Conservation (phyloP, 2,113 vertebrate species). For the Phalacrocorax aristotelis region DNA sequence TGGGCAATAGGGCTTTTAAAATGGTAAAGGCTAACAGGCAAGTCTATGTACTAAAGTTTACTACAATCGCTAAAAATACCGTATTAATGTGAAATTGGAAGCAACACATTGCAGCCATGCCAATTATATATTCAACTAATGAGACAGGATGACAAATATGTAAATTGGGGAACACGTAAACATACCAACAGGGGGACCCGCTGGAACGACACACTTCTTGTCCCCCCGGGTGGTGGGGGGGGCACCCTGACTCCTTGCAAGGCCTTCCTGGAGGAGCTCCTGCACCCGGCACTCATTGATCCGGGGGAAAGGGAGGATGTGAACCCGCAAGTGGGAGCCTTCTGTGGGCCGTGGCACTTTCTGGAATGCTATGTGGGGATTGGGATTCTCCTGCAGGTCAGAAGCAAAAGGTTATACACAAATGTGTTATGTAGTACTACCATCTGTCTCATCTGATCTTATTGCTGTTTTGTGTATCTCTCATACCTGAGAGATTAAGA, state of each 20-base stretch:
- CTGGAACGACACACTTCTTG: conserved; percentile 95
- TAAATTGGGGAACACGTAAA: background rate
- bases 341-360: conserved; percentile 95
- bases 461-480: background rate
- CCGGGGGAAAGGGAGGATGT: conserved; percentile 89
- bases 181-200: conserved; percentile 94
- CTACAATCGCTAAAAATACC: fast-evolving
- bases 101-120: background rate
- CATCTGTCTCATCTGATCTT: background rate
- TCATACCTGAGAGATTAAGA: background rate
- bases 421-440: background rate
- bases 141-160: background rate
- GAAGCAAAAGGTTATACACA: background rate
- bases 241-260: conserved; percentile 78
- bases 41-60: background rate
- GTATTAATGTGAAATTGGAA: background rate
- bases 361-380: conserved; percentile 98
- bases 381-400: conserved; percentile 89
- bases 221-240: conserved; percentile 76
- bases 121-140: background rate
- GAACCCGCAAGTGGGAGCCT: conserved; percentile 95
- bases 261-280: conserved; percentile 82
- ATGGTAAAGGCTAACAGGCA: background rate
- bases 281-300: conserved; percentile 87
- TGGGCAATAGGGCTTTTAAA: background rate